phyloP scores from a whole-genome alignment of 2,113 vertebrate genomes.

The Nibea albiflora region DNA sequence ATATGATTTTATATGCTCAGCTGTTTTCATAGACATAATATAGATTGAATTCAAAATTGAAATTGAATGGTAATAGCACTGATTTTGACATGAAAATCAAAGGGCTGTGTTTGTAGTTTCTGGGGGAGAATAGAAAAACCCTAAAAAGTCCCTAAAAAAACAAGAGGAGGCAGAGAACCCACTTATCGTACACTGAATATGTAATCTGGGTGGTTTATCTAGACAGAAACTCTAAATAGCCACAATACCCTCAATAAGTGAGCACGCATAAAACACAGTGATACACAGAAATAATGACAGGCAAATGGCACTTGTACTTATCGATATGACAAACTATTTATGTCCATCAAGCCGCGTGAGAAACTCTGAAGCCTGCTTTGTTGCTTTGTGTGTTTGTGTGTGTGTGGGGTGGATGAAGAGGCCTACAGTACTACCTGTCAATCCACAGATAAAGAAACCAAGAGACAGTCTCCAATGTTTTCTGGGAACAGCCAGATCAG shows the following conservation, averaged over 20 bases:
- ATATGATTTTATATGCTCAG: neutral
- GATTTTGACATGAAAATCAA: neutral
- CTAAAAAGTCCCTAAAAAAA: neutral
- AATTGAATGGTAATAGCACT: neutral
- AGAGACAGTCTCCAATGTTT: slow-evolving; percentile 59
- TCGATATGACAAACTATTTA: slow-evolving; percentile 7
- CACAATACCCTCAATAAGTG: neutral
- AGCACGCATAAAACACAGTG: neutral
- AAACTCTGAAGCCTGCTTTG: neutral
- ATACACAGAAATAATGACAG: neutral
- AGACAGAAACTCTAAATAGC: neutral
- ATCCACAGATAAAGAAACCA: slow-evolving; percentile 67
- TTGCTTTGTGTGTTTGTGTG: slow-evolving; percentile 8
- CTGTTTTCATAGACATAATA: neutral
- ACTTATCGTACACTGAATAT: neutral
- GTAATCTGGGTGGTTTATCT: neutral
- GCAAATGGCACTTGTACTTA: neutral
- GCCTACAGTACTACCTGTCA: slow-evolving; percentile 61
- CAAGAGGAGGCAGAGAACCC: neutral
- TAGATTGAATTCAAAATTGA: neutral
- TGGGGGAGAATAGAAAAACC: neutral
- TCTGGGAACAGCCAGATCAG: slow-evolving; percentile 72
- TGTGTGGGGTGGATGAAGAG: slow-evolving; percentile 15
- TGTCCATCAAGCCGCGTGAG: neutral
- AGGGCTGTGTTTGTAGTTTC: neutral